Conservation (phyloP, 2,888 invertebrate species). For the Drosophila multiciliata region DNA sequence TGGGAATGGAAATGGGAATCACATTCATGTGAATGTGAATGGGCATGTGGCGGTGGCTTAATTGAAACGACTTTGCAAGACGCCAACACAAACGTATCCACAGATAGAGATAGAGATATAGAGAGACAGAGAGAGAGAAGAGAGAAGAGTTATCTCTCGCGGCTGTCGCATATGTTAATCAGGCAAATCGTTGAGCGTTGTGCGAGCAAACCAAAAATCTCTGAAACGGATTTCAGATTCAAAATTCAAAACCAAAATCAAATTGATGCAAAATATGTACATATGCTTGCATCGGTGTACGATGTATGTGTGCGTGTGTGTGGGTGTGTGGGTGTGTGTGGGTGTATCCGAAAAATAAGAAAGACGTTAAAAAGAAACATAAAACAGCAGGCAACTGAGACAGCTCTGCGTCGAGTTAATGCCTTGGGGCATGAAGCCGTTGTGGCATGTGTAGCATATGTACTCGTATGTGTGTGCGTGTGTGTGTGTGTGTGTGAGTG, state of each 20-base stretch:
- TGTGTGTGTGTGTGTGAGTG: neutral
- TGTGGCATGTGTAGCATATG: slow-evolving; percentile 44
- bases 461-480: neutral
- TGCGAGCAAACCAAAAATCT: slow-evolving; percentile 8
- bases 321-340: neutral
- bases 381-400: slow-evolving; percentile 34
- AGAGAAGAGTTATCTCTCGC: slow-evolving; percentile 11
- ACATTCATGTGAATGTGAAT: slow-evolving; percentile 4
- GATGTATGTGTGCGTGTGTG: neutral
- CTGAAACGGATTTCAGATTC: slow-evolving; percentile 46
- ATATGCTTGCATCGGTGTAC: slow-evolving; percentile 26
- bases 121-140: neutral
- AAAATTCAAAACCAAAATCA: slow-evolving; percentile 52
- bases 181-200: slow-evolving; percentile 38
- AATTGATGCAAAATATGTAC: slow-evolving; percentile 55
- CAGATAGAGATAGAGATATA: neutral
- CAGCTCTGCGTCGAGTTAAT: slow-evolving; percentile 28
- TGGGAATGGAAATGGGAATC: neutral
- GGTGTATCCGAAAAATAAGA: slow-evolving; percentile 1
- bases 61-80: slow-evolving; percentile 50
- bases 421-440: slow-evolving; percentile 37
- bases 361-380: neutral
- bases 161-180: slow-evolving; percentile 52
- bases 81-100: slow-evolving; percentile 19
- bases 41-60: slow-evolving; percentile 31